Percentiles rank a stretch among this genome's conserved stretches.
Conservation (phyloP, 2,113 vertebrate genomes). For the Macroglossus sobrinus region DNA sequence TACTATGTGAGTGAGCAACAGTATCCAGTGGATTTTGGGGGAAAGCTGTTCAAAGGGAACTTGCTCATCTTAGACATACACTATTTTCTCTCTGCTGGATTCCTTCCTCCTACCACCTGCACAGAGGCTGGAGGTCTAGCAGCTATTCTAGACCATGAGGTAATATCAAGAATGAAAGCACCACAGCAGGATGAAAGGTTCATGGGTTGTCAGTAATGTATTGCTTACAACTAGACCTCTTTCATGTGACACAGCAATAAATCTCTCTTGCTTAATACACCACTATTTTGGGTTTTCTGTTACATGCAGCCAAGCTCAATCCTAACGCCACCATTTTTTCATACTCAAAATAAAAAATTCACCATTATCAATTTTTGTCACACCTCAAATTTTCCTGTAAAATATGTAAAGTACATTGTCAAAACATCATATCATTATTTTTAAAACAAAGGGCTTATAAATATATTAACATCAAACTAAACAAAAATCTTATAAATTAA, state of each 20-base stretch:
- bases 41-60: neutral
- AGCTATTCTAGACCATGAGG: neutral
- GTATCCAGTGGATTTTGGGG: neutral
- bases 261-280: neutral
- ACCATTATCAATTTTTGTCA: neutral
- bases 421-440: neutral
- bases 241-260: neutral
- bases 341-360: neutral
- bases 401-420: neutral
- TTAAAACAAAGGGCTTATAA: conserved; percentile 14
- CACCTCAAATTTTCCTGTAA: neutral
- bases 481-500: neutral
- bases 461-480: neutral
- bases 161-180: neutral
- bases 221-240: neutral
- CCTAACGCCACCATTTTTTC: neutral
- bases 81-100: neutral
- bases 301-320: neutral
- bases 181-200: neutral
- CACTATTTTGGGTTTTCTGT: neutral
- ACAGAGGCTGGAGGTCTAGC: neutral
- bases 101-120: neutral
- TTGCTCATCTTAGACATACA: neutral
- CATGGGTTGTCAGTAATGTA: neutral
- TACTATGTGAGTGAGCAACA: neutral